Base-by-base conservation (phyloP, 2,113 vertebrate species). In the Emydura subglobosa region DNA sequence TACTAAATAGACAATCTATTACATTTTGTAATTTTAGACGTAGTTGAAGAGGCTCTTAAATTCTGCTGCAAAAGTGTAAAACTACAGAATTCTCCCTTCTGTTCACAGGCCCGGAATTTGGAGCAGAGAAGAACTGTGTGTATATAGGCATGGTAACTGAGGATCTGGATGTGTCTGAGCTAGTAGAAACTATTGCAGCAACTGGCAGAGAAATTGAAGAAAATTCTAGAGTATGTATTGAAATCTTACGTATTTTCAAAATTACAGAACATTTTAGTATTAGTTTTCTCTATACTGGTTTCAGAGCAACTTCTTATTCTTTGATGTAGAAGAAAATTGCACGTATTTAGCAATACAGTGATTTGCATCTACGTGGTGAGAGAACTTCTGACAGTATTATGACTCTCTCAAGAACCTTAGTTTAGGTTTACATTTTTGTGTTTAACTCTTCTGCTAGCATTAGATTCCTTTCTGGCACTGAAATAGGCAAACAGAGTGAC, bases 131-230 rank as follows among this genome's bases (percentile, higher is more conserved):
- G 93, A 97, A 98, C 97, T 99, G 99, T 10, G 91, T 99, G 85
- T 99, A 99, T 82, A 96, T 99, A 12, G 99, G 99, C 85, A 99
- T 99, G 99, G 99, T 98, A 5, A 98, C 98, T 0, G 99, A 99
- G 29, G 99, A 99, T 9, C 93, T 99, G 11, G 99, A 99, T 16
- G 97, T 99, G 50, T 95, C 98, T 0, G 99, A 99, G 88, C 82
- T 99, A 21, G 98, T 99, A 55, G 98, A 99, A 93, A 99, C 99
- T 21, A 99, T 99, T n/a, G 98, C 98, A 4, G 97, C 98, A 34
- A 97, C 99, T 10, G 99, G 99, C 82, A 98, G 98, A 94, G 99
- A 99, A 91, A 99, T 99, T 31, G 99, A 99, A 96, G 99, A 99
- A 95, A 99, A 98, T 81, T 99, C 99, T 79, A 98, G 98, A 99